Conservation (phyloP, 1,140 invertebrate species). For the Maconellicoccus hirsutus region DNA sequence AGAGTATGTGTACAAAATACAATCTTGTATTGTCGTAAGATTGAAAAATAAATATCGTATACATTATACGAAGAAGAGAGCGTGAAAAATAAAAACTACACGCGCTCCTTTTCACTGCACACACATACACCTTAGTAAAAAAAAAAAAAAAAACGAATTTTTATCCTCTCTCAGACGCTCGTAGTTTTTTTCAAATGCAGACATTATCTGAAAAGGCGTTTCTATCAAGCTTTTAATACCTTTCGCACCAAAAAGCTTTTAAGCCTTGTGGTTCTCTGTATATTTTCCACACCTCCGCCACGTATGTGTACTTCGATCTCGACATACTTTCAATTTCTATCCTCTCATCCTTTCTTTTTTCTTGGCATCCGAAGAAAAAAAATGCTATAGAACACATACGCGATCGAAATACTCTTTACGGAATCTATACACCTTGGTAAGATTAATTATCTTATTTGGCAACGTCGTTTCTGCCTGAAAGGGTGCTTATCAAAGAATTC, state of each 20-base stretch:
- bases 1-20: too few relatives aligned
- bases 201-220: conserved; percentile 16
- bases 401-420: too few relatives aligned
- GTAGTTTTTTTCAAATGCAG: conserved; percentile 14
- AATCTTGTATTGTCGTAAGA: background rate
- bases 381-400: too few relatives aligned
- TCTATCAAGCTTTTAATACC: conserved; percentile 16
- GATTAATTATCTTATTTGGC: too few relatives aligned
- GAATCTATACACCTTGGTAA: too few relatives aligned
- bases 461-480: too few relatives aligned
- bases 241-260: conserved; percentile 1
- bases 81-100: too few relatives aligned
- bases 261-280: background rate
- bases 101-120: background rate
- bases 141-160: background rate
- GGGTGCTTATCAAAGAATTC: too few relatives aligned
- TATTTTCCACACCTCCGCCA: background rate
- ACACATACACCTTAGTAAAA: too few relatives aligned
- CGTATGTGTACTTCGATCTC: background rate
- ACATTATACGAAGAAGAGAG: background rate
- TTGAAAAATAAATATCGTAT: background rate
- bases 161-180: background rate
- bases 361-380: too few relatives aligned
- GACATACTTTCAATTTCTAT: background rate
- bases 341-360: background rate